Base-by-base conservation (phyloP, 35 echinoderm and acorn worm species). In the Stichopus chloronotus region DNA sequence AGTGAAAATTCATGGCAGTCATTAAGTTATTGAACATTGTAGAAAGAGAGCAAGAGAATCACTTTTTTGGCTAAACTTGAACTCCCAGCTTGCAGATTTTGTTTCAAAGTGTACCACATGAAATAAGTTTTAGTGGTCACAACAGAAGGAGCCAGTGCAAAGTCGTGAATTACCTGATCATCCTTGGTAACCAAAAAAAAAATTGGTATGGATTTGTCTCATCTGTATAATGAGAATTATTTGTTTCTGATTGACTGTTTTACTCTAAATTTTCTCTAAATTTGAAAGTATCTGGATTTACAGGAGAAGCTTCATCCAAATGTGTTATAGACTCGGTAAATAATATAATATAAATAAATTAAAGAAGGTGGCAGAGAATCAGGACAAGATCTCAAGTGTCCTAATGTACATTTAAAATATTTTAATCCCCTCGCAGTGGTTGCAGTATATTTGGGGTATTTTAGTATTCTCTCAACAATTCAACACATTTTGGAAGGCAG, bases 171-270 rank as follows among this genome's bases (percentile, higher is more conserved):
- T 94, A 25, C 94, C 93, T 6, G 87, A 90, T 0, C 91, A 82
- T 59, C 96, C 92, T n/a, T 98, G 92, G 94, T 76, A 43, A 92
- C 23, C 11, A 92, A 13, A 8, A 92, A 95, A 68, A 92, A 92
- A 91, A 53, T 14, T 54, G 30, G 30, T 56, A 43, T 43, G 30
- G 30, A 43, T n/a, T n/a, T n/a, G n/a, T n/a, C n/a, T n/a, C n/a
- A n/a, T 43, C 30, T 43, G 30, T 43, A 1, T 43, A 43, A 43
- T 43, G 30, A 43, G 3, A 43, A 43, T 43, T 43, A 43, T 43
- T 43, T 43, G 30, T 3, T 43, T 43, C 30, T 43, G 30, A 43
- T 43, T 61, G 57, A 83, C 25, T 92, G 58, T 92, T 7, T 21
- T 22, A 24, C 76, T 78, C 76, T 7, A 78, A 78, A 43, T 78